Evolutionary conservation across 2,888 invertebrate genomes (phyloP).

Genomic region (Alcis repandata): DNA sequence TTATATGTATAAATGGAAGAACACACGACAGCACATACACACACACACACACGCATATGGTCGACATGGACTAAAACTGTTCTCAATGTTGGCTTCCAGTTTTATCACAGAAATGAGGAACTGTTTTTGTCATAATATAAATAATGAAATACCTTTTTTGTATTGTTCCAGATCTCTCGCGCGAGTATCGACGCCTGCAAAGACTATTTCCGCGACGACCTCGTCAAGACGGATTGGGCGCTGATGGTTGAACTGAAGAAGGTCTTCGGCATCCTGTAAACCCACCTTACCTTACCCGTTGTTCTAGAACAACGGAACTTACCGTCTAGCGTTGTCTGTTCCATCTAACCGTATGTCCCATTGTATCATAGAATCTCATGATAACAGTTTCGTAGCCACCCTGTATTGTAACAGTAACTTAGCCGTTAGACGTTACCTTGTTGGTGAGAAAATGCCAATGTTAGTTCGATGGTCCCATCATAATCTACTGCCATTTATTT

Average conservation of each 20-base stretch:
- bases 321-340: conserved; percentile 67
- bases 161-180: conserved; percentile 93
- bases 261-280: conserved; percentile 96
- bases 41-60: too few relatives aligned
- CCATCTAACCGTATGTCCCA: conserved; percentile 70
- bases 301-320: conserved; percentile 52
- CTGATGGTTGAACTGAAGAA: conserved; percentile 99
- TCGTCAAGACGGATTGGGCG: conserved; percentile 98
- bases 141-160: too few relatives aligned
- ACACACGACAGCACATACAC: too few relatives aligned
- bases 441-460: conserved; percentile 36
- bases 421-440: conserved; percentile 25
- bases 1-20: too few relatives aligned
- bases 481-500: conserved; percentile 17
- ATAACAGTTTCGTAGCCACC: conserved; percentile 44
- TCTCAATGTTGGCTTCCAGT: too few relatives aligned
- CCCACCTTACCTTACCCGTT: conserved; percentile 45
- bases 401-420: conserved; percentile 32
- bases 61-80: too few relatives aligned
- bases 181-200: conserved; percentile 99
- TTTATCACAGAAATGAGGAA: too few relatives aligned
- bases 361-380: conserved; percentile 69
- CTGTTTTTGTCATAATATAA: too few relatives aligned
- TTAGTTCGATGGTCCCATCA: conserved; percentile 13
- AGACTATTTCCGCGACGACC: conserved; percentile 99